Percentiles rank a stretch among this genome's conserved stretches.
phyloP scores from a whole-genome alignment of 2,888 invertebrate species.

The Lissocephala sabroskyi region DNA sequence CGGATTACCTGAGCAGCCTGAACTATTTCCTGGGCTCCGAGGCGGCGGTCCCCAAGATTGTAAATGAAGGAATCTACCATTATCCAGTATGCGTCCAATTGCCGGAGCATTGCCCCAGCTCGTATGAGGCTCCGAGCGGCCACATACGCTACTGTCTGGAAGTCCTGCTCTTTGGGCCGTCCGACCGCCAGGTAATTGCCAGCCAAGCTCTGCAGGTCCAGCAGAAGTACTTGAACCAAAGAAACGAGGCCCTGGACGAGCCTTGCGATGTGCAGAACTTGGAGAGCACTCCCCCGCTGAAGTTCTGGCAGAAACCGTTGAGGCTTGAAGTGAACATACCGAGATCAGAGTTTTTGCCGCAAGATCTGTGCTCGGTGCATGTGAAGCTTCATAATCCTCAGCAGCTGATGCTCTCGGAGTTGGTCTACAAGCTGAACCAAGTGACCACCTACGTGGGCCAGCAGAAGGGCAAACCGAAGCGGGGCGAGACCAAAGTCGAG shows the following conservation, averaged over 20 bases:
- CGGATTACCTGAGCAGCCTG: slow-evolving; percentile 61
- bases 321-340: slow-evolving; percentile 53
- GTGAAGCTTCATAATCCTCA: slow-evolving; percentile 50
- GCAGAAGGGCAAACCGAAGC: slow-evolving; percentile 35
- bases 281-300: slow-evolving; percentile 39
- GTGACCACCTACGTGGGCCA: slow-evolving; percentile 42
- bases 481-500: slow-evolving; percentile 30
- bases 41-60: slow-evolving; percentile 41
- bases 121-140: slow-evolving; percentile 52
- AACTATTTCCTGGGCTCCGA: slow-evolving; percentile 67
- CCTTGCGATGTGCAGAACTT: slow-evolving; percentile 27
- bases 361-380: slow-evolving; percentile 56
- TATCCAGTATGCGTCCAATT: slow-evolving; percentile 59
- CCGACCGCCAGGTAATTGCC: slow-evolving; percentile 12
- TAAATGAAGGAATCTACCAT: slow-evolving; percentile 48
- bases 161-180: slow-evolving; percentile 40
- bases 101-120: slow-evolving; percentile 54
- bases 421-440: slow-evolving; percentile 53
- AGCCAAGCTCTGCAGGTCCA: slow-evolving; percentile 26
- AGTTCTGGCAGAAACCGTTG: slow-evolving; percentile 60
- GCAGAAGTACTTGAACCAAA: slow-evolving; percentile 7
- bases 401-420: slow-evolving; percentile 36
- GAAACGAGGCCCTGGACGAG: too few relatives aligned
- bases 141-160: slow-evolving; percentile 57
- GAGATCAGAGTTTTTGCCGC: slow-evolving; percentile 47